Evolutionary conservation across 2,797 vertebrate genomes (phyloP).

Genomic region (Anableps anableps): DNA sequence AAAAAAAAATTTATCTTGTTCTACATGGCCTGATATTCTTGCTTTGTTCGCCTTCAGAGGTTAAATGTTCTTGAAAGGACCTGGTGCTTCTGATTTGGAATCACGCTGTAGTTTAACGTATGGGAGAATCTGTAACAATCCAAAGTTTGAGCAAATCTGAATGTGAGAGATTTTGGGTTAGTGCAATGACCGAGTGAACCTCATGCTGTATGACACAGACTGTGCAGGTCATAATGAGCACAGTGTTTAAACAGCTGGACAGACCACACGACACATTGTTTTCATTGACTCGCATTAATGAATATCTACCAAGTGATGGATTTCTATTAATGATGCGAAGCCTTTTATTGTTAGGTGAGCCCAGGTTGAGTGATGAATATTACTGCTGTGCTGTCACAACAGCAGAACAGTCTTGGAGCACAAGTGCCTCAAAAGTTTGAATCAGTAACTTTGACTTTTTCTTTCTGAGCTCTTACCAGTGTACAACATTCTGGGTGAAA

Average conservation of each 20-base stretch:
- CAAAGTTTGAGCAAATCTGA: not conserved
- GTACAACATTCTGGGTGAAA: not conserved
- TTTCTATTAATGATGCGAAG: not conserved
- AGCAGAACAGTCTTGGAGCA: constrained; percentile 16
- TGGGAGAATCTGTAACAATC: not conserved
- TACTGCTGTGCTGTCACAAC: not conserved
- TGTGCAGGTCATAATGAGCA: not conserved
- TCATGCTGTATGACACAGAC: not conserved
- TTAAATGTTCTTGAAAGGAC: not conserved
- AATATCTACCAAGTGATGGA: not conserved
- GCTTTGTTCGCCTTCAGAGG: not conserved
- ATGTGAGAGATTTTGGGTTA: not conserved
- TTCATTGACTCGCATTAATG: not conserved
- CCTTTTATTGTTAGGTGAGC: not conserved
- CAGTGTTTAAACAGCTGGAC: not conserved
- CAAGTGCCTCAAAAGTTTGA: constrained; percentile 56
- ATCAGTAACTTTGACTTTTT: constrained; percentile 29
- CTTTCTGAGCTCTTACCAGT: constrained; percentile 2
- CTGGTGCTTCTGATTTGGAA: not conserved
- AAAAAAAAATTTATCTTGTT: not conserved
- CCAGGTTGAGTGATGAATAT: not conserved
- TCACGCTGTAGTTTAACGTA: not conserved
- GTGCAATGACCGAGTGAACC: constrained; percentile 5
- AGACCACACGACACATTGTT: not conserved
- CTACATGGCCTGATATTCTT: not conserved